A percentile compares a stretch with the other conserved stretches of the same genome.
phyloP scores from a whole-genome alignment of 1,140 invertebrate genomes.

The Hypothenemus hampei region DNA sequence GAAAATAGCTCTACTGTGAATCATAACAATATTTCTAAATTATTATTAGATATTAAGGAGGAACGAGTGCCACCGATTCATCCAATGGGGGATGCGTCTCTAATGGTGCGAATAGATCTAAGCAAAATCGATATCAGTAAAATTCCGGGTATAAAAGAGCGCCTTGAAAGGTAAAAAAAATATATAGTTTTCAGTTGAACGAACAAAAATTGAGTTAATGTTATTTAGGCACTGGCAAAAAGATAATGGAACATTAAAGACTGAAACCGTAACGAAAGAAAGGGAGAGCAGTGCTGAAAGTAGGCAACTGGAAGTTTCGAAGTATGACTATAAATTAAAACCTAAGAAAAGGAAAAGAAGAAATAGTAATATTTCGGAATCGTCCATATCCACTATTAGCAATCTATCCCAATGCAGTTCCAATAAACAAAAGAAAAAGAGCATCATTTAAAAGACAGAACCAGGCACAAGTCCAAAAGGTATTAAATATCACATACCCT shows the following conservation, averaged over 20 bases:
- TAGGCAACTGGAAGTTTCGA: neutral
- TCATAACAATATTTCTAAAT: slow-evolving; percentile 5
- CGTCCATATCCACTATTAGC: slow-evolving; percentile 42
- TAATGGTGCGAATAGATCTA: slow-evolving; percentile 38
- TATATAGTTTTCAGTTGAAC: neutral
- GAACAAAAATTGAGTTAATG: neutral
- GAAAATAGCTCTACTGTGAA: slow-evolving; percentile 27
- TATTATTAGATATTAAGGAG: slow-evolving; percentile 13
- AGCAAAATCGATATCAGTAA: slow-evolving; percentile 29
- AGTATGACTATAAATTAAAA: neutral
- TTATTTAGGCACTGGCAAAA: slow-evolving; percentile 3
- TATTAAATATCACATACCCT: no score
- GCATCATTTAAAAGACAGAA: slow-evolving; percentile 18
- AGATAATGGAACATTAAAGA: slow-evolving; percentile 18
- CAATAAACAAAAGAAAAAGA: slow-evolving; percentile 28
- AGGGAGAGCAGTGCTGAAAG: slow-evolving; percentile 7
- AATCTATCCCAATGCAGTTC: slow-evolving; percentile 36
- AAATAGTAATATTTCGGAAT: slow-evolving; percentile 50
- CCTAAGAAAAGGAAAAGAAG: slow-evolving; percentile 50
- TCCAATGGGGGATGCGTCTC: neutral
- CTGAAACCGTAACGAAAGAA: slow-evolving; percentile 2
- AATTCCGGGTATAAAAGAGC: slow-evolving; percentile 23
- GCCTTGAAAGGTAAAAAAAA: slow-evolving; percentile 20
- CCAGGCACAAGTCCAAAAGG: slow-evolving; percentile 11
- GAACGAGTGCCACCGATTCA: slow-evolving; percentile 8